Conservation (phyloP, 1,140 invertebrate genomes). For the Dolichoris vasculosae region DNA sequence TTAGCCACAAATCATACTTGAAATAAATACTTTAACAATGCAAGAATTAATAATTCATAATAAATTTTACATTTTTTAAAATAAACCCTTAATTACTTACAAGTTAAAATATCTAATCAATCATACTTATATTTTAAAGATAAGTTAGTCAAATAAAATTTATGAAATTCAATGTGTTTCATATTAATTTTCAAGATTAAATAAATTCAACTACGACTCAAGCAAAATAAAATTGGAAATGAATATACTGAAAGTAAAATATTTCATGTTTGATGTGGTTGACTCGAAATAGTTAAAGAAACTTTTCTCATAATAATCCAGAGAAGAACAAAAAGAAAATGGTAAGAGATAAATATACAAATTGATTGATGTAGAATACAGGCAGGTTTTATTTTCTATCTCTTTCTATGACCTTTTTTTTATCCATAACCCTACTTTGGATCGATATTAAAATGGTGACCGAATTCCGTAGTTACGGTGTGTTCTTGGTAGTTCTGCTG, state of each 20-base stretch:
- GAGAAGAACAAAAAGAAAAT: not conserved
- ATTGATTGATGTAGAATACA: not conserved
- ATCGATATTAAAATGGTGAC: slow-evolving; percentile 76
- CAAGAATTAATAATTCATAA: too few relatives aligned
- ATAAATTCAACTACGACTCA: not conserved
- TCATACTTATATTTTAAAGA: not conserved
- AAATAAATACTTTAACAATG: too few relatives aligned
- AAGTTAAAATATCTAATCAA: too few relatives aligned
- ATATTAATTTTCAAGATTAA: not conserved
- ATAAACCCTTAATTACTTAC: too few relatives aligned
- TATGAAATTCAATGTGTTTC: not conserved
- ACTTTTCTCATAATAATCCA: not conserved
- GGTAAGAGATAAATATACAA: not conserved
- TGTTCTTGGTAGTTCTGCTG: not conserved
- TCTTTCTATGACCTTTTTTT: not conserved
- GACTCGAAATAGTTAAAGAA: not conserved
- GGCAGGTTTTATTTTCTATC: not conserved
- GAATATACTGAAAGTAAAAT: not conserved
- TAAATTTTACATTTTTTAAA: too few relatives aligned
- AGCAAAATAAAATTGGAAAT: not conserved
- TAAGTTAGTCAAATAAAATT: not conserved
- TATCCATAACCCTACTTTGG: slow-evolving; percentile 47
- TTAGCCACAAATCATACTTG: too few relatives aligned
- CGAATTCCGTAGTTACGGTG: slow-evolving; percentile 67
- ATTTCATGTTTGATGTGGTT: not conserved